These are phyloP conservation scores for Acleris emargana DNA, from an alignment of 2,888 invertebrate genomes.

Conservation along the genomic window DNA sequence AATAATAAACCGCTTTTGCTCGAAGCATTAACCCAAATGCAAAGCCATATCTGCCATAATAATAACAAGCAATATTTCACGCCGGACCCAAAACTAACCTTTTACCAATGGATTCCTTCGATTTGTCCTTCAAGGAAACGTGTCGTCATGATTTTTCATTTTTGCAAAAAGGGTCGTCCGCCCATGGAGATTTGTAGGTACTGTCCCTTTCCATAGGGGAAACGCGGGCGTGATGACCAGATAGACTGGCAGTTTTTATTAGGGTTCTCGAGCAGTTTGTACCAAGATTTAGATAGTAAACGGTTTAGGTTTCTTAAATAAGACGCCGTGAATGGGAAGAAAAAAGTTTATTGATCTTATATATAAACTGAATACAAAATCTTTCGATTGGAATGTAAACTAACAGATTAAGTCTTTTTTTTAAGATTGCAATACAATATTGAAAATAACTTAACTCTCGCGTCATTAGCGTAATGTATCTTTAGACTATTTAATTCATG, in stretches of 20 bases:
- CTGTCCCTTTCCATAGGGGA: constrained; percentile 20
- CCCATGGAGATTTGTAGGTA: constrained; percentile 28
- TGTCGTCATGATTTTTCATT: constrained; percentile 36
- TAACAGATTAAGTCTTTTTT: too few relatives aligned
- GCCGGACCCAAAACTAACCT: constrained; percentile 16
- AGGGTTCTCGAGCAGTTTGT: constrained; percentile 16
- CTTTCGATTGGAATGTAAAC: too few relatives aligned
- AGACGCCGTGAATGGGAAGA: too few relatives aligned
- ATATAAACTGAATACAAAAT: too few relatives aligned
- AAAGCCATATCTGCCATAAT: not conserved
- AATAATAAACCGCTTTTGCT: not conserved
- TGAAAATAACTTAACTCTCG: too few relatives aligned
- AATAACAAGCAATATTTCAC: constrained; percentile 11
- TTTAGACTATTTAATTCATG: too few relatives aligned
- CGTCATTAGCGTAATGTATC: too few relatives aligned
- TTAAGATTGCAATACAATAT: too few relatives aligned
- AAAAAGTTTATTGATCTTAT: too few relatives aligned
- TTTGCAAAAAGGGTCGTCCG: constrained; percentile 34
- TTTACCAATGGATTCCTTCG: constrained; percentile 15
- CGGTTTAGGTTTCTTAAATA: not conserved
- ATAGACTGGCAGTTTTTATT: constrained; percentile 33
- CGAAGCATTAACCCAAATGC: not conserved
- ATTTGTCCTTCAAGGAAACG: constrained; percentile 18
- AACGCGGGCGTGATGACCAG: constrained; percentile 15
- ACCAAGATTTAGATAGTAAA: constrained; percentile 13